Conservation (phyloP, 2,888 invertebrate species). For the Amitus sp. region DNA sequence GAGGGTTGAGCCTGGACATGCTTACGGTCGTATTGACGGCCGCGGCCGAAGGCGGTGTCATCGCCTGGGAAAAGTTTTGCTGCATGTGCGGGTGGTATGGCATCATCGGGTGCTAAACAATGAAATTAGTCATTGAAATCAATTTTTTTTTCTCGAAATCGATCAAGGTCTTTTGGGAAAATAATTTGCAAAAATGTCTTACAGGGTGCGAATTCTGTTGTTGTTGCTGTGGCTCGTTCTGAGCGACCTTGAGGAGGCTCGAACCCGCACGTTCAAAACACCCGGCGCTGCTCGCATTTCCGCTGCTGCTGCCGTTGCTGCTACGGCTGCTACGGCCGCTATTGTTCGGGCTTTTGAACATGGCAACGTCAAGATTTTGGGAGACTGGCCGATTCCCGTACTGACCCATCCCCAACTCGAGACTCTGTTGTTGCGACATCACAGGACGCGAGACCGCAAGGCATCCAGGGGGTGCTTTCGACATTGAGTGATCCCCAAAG, state of each 20-base stretch:
- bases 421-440: conserved; percentile 48
- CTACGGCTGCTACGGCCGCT: conserved; percentile 50
- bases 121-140: no score
- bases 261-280: conserved; percentile 48
- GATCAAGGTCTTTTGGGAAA: no score
- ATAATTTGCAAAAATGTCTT: no score
- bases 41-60: conserved; percentile 54
- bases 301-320: conserved; percentile 39
- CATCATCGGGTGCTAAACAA: conserved; percentile 58
- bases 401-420: conserved; percentile 46
- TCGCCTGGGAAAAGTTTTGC: conserved; percentile 55
- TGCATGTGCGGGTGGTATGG: conserved; percentile 25
- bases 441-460: conserved; percentile 61
- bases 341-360: conserved; percentile 53
- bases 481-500: conserved; percentile 53
- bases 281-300: conserved; percentile 48
- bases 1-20: conserved; percentile 80
- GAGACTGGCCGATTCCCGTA: conserved; percentile 53
- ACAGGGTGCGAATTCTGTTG: conserved; percentile 44
- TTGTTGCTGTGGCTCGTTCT: conserved; percentile 53
- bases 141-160: no score
- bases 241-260: conserved; percentile 65
- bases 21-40: conserved; percentile 67
- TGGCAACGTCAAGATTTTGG: conserved; percentile 53
- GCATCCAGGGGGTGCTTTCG: conserved; percentile 56